A percentile compares a stretch with the other conserved stretches of the same genome.
phyloP scores from a whole-genome alignment of 2,888 invertebrate genomes.

The Dynastes grantii region DNA sequence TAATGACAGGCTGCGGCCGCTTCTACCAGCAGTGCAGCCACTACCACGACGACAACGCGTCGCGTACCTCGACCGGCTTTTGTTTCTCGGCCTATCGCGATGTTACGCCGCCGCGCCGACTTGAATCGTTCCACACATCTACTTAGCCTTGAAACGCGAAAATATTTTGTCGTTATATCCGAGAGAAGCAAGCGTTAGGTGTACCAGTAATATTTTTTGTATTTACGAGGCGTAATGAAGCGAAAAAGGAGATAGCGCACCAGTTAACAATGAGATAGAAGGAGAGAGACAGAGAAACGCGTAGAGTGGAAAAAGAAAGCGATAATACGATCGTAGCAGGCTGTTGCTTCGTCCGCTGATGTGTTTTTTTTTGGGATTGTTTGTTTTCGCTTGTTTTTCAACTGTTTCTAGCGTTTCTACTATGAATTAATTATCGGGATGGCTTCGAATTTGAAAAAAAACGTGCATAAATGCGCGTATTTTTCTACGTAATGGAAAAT shows the following conservation, averaged over 20 bases:
- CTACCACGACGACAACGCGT: background rate
- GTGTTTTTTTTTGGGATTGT: background rate
- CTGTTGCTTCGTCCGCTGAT: background rate
- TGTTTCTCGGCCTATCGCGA: background rate
- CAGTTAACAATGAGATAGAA: background rate
- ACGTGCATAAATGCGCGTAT: background rate
- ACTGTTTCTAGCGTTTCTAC: background rate
- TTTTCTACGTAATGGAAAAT: background rate
- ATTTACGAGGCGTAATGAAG: too few relatives aligned
- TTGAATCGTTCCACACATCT: background rate
- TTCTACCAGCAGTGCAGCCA: background rate
- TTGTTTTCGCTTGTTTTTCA: background rate
- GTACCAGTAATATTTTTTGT: too few relatives aligned
- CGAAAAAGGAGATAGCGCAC: too few relatives aligned
- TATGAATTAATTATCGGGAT: background rate
- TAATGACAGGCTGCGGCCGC: constrained; percentile 13
- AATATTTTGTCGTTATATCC: background rate
- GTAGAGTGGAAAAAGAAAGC: background rate
- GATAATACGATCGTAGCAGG: background rate
- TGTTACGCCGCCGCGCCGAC: background rate
- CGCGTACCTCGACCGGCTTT: background rate
- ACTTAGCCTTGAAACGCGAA: constrained; percentile 8
- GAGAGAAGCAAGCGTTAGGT: too few relatives aligned
- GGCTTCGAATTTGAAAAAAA: too few relatives aligned
- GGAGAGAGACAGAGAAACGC: background rate